Conservation (phyloP, 2,113 vertebrate species). For the Pachycephala philippinensis region DNA sequence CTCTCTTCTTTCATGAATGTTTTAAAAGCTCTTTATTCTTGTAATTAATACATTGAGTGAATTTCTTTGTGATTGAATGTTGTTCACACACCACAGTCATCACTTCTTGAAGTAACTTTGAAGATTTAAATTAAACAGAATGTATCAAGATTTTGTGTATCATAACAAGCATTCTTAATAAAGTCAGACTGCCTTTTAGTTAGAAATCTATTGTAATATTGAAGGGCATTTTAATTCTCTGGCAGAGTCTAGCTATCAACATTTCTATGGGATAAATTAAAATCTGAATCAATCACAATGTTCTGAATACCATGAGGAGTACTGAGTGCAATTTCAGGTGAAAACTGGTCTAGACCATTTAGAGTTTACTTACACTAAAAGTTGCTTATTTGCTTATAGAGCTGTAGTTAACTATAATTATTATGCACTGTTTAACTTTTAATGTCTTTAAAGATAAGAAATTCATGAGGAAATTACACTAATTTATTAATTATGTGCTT, state of each 20-base stretch:
- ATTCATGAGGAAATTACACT: not conserved
- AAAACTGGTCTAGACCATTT: not conserved
- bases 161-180: not conserved
- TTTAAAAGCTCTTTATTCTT: not conserved
- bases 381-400: not conserved
- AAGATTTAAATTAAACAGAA: not conserved
- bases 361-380: not conserved
- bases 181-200: not conserved
- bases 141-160: not conserved
- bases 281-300: not conserved
- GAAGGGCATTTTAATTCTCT: not conserved
- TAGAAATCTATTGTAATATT: not conserved
- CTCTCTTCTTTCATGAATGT: not conserved
- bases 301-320: not conserved
- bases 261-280: not conserved
- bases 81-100: not conserved
- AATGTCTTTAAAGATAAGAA: not conserved
- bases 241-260: not conserved
- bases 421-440: not conserved
- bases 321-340: not conserved
- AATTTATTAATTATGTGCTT: not conserved
- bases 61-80: not conserved
- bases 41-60: not conserved
- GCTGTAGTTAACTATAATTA: not conserved
- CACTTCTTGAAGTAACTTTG: accelerated